Evolutionary conservation across 2,888 invertebrate genomes (phyloP), one percentile per base, ranked within the genome.

Genomic region (Oeneis ivallda): DNA sequence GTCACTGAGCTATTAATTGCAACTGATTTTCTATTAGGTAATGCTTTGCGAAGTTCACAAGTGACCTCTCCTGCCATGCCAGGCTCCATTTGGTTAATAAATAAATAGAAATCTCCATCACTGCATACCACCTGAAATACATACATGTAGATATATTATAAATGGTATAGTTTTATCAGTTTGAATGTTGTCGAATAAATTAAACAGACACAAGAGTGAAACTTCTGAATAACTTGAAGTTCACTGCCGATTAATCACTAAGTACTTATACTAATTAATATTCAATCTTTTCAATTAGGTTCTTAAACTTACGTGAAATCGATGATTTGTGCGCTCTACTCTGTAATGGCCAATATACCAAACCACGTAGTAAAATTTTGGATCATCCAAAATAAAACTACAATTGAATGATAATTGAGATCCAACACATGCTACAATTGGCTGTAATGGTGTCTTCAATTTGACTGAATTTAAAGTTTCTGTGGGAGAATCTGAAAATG

Each of bases 321-420:
- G 70, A 26, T 73, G 76, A 66, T 76, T 78, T 17, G 75, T 76
- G 1, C 79, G 71, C 58, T 78, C 76, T 0, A 79, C 74, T 67
- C 68, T 74, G 34, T 72, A 75, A 39, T 67, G 73, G 0, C 80
- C 80, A 15, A 80, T 64, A 41, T 75, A 71, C 81, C 81, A 81
- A 4, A 79, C 74, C 0, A 77, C 77, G 39, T 71, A 77, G 64
- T 68, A 77, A 62, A 73, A 76, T 34, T 64, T 66, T 0, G 71
- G 52, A 15, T 78, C 73, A 8, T 67, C 49, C 0, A 75, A 17
- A n/a, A 60, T 67, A 17, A 77, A 80, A 60, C 68, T 64, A 58
- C 79, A 79, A 32, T 68, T 70, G 2, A 77, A 75, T 0, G 71
- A 50, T 19, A 79, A 64, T 37, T 68, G 70, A 5, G 76, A 69